Percentiles rank a stretch among this genome's conserved stretches.
These are phyloP conservation scores for Sarcophaga rosellei DNA, from an alignment of 2,888 invertebrate species.

Conservation along the genomic window DNA sequence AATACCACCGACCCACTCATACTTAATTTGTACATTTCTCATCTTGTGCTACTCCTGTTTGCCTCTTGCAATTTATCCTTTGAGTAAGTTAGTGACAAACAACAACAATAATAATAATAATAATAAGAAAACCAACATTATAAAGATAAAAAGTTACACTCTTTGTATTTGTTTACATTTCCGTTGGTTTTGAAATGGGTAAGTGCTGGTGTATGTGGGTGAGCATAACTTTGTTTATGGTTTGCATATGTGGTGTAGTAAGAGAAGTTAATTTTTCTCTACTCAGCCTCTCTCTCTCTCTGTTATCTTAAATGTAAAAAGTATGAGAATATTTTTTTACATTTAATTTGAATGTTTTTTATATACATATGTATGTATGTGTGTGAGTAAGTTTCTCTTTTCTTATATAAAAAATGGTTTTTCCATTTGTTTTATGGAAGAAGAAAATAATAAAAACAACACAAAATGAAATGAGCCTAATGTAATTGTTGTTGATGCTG, in stretches of 20 bases:
- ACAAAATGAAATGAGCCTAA: slow-evolving; percentile 25
- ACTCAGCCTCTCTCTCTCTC: background rate
- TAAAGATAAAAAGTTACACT: background rate
- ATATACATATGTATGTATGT: too few species aligned
- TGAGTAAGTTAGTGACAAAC: background rate
- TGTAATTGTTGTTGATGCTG: slow-evolving; percentile 25
- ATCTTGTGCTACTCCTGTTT: background rate
- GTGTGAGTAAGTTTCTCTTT: too few species aligned
- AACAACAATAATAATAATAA: background rate
- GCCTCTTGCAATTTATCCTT: slow-evolving; percentile 19
- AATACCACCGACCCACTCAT: background rate
- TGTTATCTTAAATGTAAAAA: background rate
- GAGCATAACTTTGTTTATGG: background rate
- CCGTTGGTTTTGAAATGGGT: background rate
- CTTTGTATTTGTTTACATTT: slow-evolving; percentile 12
- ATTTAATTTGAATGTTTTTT: background rate
- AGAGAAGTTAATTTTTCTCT: background rate
- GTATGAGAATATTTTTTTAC: background rate
- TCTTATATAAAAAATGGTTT: background rate
- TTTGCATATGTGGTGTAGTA: background rate
- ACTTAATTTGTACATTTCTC: slow-evolving; percentile 22
- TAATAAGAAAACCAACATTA: background rate
- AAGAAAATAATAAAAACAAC: too few species aligned
- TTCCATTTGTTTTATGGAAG: slow-evolving; percentile 19
- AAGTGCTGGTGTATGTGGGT: background rate